Base-by-base conservation (phyloP, 2,113 vertebrate genomes). In the Gadus macrocephalus region DNA sequence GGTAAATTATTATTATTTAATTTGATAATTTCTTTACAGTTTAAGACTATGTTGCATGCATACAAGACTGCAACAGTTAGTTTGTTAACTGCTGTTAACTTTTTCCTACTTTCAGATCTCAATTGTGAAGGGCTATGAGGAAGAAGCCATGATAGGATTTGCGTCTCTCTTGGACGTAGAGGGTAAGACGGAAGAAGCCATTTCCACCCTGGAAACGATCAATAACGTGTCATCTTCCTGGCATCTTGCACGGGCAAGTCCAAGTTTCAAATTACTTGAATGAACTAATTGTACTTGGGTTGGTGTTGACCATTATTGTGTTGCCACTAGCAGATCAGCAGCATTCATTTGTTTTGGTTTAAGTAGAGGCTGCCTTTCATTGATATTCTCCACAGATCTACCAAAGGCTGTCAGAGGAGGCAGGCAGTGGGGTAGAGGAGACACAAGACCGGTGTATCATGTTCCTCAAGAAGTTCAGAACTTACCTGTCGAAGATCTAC, bases 151-250 rank as follows among this genome's bases (percentile, higher is more conserved):
- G 19, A 91, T 97, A 74, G 93, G 92, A 4, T 94, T 92, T 86
- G 96, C 96, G 17, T 83, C 89, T 69, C 87, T 95, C 59, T 93
- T 96, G 85, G 93, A 94, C 67, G 94, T 99, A 72, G 96, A 98
- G 88, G 97, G 95, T 67, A 96, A 93, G 86, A 94, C 88, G 2
- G 95, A 97, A 62, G 95, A 99, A 70, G 97, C 97, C 15, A 91
- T 98, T 15, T 72, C 87, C 73, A 91, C 93, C 15, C 94, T 99
- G 87, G 94, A 97, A 90, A 89, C 92, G 59, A 93, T 98, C 80
- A 93, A 95, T 76, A 96, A 86, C 71, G 86, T 97, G 78, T 90
- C 92, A 64, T 95, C 96, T 4, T 90, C 91, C 20, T 99, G 97
- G 96, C 93, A 96, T 90, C 93, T 98, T 87, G 97, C 95, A 0